Conservation (phyloP, 2,888 invertebrate species). For the Apotomis capreana region DNA sequence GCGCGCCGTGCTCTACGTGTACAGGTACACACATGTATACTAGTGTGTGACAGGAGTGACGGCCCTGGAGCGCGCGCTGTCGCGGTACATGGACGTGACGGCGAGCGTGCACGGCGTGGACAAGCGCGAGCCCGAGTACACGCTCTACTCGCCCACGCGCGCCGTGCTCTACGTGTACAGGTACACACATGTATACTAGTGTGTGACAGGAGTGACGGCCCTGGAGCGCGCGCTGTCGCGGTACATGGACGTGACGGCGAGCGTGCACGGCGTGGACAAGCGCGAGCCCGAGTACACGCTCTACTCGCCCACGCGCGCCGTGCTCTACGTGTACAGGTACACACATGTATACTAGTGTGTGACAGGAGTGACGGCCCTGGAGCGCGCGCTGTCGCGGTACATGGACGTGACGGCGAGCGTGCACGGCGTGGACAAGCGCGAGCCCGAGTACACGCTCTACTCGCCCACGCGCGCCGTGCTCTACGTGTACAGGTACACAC, state of each 20-base stretch:
- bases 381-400: conserved; percentile 89
- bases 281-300: conserved; percentile 97
- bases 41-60: conserved; percentile 77
- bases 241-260: conserved; percentile 90
- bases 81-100: conserved; percentile 91
- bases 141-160: conserved; percentile 92
- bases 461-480: too few species aligned
- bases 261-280: conserved; percentile 88
- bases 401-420: too few species aligned
- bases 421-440: too few species aligned
- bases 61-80: conserved; percentile 88
- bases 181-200: conserved; percentile 65
- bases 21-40: too few species aligned
- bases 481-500: too few species aligned
- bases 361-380: conserved; percentile 86
- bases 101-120: conserved; percentile 88
- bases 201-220: conserved; percentile 82
- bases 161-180: conserved; percentile 94
- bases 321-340: too few species aligned
- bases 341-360: too few species aligned
- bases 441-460: too few species aligned
- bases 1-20: conserved; percentile 85
- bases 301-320: conserved; percentile 91
- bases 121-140: conserved; percentile 95
- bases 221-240: conserved; percentile 89